phyloP scores from a whole-genome alignment of 1,140 invertebrate species.

The Eumeta japonica region DNA sequence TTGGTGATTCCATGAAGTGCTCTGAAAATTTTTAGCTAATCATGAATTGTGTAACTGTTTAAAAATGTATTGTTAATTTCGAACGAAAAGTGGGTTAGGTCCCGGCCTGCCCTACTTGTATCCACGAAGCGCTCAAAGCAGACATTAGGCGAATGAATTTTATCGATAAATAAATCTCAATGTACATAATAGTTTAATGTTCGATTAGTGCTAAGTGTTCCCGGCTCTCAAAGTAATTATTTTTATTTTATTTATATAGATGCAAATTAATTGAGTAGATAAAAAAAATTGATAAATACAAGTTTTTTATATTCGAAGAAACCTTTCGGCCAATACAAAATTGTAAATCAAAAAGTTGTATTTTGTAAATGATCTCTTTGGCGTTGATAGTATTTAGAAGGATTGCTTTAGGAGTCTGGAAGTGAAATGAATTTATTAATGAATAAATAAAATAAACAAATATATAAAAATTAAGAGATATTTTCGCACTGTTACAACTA shows the following conservation, averaged over 20 bases:
- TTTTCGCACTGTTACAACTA: constrained; percentile 52
- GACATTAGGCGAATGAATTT: constrained; percentile 53
- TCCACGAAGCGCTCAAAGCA: constrained; percentile 49
- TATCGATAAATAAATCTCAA: constrained; percentile 51
- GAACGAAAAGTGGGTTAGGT: constrained; percentile 21
- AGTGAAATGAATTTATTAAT: constrained; percentile 54
- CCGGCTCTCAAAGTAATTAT: constrained; percentile 56
- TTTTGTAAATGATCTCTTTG: constrained; percentile 55
- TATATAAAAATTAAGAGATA: constrained; percentile 47
- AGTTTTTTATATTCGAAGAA: constrained; percentile 8
- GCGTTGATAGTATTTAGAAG: constrained; percentile 36
- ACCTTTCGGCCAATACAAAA: constrained; percentile 50
- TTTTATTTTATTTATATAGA: constrained; percentile 35
- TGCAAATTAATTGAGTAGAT: constrained; percentile 30
- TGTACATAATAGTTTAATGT: constrained; percentile 51
- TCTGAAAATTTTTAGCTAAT: neutral
- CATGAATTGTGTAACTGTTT: constrained; percentile 9
- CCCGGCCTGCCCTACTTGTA: too few species aligned
- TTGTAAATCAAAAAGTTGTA: constrained; percentile 50
- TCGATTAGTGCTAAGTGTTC: constrained; percentile 41
- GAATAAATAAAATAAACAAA: too few species aligned
- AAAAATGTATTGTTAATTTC: constrained; percentile 21
- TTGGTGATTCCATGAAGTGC: too few species aligned
- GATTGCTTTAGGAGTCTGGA: constrained; percentile 54
- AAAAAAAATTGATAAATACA: neutral